Percentiles rank a stretch among this genome's conserved stretches.
Conservation (phyloP, 2,113 vertebrate species). For the Tachysurus vachellii region DNA sequence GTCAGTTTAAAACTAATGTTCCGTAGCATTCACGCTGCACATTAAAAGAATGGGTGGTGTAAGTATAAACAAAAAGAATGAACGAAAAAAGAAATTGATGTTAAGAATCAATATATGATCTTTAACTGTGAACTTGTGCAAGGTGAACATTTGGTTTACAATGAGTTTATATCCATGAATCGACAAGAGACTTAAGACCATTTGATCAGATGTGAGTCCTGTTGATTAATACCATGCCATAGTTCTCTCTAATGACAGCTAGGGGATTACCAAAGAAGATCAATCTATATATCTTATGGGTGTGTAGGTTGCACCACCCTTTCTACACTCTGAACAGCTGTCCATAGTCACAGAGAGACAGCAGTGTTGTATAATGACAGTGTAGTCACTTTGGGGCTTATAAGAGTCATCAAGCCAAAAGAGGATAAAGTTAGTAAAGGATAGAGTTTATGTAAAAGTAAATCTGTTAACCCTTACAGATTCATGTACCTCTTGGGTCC, state of each 20-base stretch:
- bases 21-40: background rate
- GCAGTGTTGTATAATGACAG: background rate
- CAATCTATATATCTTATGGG: background rate
- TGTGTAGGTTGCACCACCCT: background rate
- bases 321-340: background rate
- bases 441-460: background rate
- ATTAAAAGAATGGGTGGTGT: no score
- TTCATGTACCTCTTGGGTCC: background rate
- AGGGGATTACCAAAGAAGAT: background rate
- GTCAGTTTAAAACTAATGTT: background rate
- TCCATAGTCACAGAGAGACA: background rate
- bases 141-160: background rate
- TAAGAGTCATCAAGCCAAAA: background rate
- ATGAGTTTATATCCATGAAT: background rate
- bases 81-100: background rate
- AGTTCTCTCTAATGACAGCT: background rate
- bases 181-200: background rate
- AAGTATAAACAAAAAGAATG: background rate
- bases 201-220: background rate
- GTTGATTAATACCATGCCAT: background rate
- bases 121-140: background rate
- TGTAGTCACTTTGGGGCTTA: background rate
- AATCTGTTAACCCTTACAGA: background rate
- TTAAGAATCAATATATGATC: background rate
- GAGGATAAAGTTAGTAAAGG: background rate